Evolutionary conservation across 2,797 vertebrate genomes (phyloP), one percentile per base, ranked within the genome.

Genomic region (Danio tinwini): DNA sequence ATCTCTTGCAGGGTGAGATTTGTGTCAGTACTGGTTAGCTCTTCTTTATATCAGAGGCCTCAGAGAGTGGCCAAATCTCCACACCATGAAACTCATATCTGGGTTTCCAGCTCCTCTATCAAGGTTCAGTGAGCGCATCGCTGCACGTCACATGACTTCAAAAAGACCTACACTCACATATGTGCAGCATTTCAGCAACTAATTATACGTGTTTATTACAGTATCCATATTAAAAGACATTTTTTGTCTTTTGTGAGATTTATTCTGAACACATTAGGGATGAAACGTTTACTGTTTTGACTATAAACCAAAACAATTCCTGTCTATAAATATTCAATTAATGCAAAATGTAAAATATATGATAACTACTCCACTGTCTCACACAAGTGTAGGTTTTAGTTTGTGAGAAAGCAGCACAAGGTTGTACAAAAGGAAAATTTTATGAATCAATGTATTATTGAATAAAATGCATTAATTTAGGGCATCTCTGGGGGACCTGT

Each of bases 21-120:
- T 81, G 82, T 88, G 89, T 91, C 89, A 4, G 81, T 63, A 74
- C 87, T 29, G 5, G 85, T 91, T 89, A 88, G 86, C 78, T 84
- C 79, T 78, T 80, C 87, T 84, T 89, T 80, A 78, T 69, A 85
- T 81, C 69, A 77, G 79, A 76, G 56, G 17, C 53, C 59, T 64
- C 47, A 42, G 73, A 52, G 47, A 45, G 17, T 16, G 42, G 62
- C 68, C 74, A 83, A 84, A 86, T 82, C 81, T 79, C 44, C 83
- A 77, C 76, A 84, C 80, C 84, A 74, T 69, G 67, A 81, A 78
- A 81, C 80, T 71, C 37, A 73, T 79, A 77, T 85, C 81, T 74
- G 56, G 58, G 63, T 73, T 86, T 78, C 56, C 79, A 84, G 85
- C 74, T 76, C 55, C 16, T 39, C 58, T 64, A 84, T 81, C 81